These are phyloP conservation scores for Melangyna quadrimaculata DNA, from an alignment of 2,888 invertebrate species.

Conservation along the genomic window DNA sequence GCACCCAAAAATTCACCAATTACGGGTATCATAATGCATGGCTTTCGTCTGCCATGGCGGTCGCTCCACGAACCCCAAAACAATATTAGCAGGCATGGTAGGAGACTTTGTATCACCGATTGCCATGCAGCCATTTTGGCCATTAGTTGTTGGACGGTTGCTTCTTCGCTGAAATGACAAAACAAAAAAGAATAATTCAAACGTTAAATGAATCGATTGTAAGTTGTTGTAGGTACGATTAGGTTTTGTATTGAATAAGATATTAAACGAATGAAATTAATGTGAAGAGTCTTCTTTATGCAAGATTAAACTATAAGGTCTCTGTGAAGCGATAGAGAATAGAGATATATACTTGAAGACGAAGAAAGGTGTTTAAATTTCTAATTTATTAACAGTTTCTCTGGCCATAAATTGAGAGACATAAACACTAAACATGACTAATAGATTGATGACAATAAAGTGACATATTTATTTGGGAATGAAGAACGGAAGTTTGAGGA, in stretches of 20 bases:
- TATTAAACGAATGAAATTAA: too few species aligned
- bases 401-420: constrained; percentile 2
- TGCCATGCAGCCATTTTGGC: constrained; percentile 93
- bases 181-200: background rate
- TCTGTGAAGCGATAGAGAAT: background rate
- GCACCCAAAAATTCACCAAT: constrained; percentile 90
- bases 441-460: constrained; percentile 1
- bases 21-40: constrained; percentile 92
- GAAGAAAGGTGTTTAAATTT: background rate
- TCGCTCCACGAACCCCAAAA: constrained; percentile 92
- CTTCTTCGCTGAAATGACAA: constrained; percentile 82
- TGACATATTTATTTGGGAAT: background rate
- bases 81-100: constrained; percentile 90
- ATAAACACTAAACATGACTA: background rate
- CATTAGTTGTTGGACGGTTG: constrained; percentile 87
- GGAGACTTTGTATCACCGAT: constrained; percentile 90
- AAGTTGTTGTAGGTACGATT: too few species aligned
- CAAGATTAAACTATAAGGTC: background rate
- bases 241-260: constrained; percentile 43
- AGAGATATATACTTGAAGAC: too few species aligned
- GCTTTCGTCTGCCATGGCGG: constrained; percentile 81
- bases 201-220: constrained; percentile 14
- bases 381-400: constrained; percentile 25
- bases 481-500: background rate
- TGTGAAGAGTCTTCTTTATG: background rate